A percentile compares a stretch with the other conserved stretches of the same genome.
Conservation (phyloP, 2,113 vertebrate species). For the Chloroceryle aenea region DNA sequence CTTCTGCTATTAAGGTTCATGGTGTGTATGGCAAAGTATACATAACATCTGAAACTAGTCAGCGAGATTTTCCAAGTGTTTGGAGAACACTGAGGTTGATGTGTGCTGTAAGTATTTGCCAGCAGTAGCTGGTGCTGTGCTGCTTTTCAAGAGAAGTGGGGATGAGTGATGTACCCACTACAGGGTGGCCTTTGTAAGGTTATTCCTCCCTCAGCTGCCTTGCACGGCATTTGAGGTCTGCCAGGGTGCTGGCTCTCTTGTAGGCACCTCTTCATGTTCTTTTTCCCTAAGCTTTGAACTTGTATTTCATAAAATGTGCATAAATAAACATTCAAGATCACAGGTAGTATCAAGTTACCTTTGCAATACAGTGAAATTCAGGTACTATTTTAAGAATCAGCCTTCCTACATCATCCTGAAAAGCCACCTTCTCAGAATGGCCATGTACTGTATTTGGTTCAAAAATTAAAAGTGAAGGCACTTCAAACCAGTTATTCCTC, state of each 20-base stretch:
- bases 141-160: neutral
- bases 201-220: neutral
- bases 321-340: neutral
- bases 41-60: neutral
- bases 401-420: neutral
- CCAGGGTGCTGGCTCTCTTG: neutral
- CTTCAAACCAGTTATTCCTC: neutral
- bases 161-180: accelerated
- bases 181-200: neutral
- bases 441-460: neutral
- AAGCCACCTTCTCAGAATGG: neutral
- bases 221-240: neutral
- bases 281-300: neutral
- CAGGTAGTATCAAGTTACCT: neutral
- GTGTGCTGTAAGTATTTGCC: neutral
- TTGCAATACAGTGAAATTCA: neutral
- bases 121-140: neutral
- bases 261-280: neutral
- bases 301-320: neutral
- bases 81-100: neutral
- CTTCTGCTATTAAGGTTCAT: neutral
- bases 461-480: neutral
- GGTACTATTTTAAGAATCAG: conserved; percentile 1
- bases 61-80: neutral
- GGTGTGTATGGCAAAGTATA: neutral